Evolutionary conservation across 2,888 invertebrate species (phyloP).

Genomic region (Onchidella celtica): DNA sequence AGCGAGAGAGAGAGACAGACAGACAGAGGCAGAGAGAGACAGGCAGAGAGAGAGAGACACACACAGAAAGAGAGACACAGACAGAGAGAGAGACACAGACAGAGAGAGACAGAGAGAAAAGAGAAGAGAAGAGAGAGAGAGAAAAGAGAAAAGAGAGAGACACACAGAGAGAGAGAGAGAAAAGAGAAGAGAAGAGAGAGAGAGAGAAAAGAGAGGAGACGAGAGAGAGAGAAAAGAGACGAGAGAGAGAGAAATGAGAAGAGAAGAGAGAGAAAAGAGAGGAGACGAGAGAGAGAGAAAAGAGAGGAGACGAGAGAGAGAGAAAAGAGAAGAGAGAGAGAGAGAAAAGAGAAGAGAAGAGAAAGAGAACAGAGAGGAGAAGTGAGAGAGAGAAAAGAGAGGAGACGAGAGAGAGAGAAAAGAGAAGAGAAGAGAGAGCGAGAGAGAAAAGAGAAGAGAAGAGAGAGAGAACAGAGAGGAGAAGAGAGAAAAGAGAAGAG

Average conservation of each 20-base stretch:
- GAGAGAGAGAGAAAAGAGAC: neutral
- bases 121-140: too few relatives aligned
- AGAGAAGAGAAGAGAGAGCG: neutral
- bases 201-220: too few relatives aligned
- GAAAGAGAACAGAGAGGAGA: neutral
- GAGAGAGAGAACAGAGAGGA: neutral
- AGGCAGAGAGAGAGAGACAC: too few relatives aligned
- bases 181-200: too few relatives aligned
- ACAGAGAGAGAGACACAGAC: too few relatives aligned
- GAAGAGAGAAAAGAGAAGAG: neutral
- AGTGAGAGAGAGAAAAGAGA: neutral
- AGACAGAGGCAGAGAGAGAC: too few relatives aligned
- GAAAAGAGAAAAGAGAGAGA: too few relatives aligned
- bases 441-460: neutral
- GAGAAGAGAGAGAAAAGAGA: neutral
- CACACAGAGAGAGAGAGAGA: too few relatives aligned
- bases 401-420: neutral
- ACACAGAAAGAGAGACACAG: too few relatives aligned
- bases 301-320: neutral
- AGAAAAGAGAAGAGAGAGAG: constrained; percentile 8
- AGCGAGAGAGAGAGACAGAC: too few relatives aligned
- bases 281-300: neutral
- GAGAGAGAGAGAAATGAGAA: neutral
- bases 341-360: neutral
- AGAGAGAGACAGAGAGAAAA: too few relatives aligned